These are phyloP conservation scores for Anhinga rufa DNA, from an alignment of 2,113 vertebrate species.

Conservation along the genomic window DNA sequence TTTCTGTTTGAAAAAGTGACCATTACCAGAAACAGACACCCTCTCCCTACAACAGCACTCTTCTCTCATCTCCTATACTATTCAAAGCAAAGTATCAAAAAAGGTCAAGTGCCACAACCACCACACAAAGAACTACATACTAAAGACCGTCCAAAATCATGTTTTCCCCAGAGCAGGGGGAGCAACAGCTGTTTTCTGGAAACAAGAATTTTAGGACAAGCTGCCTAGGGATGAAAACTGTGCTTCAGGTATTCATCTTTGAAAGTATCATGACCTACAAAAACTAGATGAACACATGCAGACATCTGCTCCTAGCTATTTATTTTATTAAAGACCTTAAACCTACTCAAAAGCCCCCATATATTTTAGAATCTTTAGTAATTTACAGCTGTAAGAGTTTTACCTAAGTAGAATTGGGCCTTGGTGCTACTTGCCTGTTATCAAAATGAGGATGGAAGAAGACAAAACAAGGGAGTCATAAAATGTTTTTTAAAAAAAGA, in stretches of 20 bases:
- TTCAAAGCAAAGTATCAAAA: neutral
- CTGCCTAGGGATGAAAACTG: neutral
- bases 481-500: neutral
- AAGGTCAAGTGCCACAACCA: neutral
- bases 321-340: neutral
- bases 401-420: neutral
- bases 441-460: neutral
- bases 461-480: neutral
- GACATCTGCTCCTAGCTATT: neutral
- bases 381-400: neutral
- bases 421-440: neutral
- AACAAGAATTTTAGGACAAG: neutral
- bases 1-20: neutral
- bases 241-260: neutral
- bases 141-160: neutral
- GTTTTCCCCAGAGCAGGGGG: neutral
- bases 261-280: neutral
- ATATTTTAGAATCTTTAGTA: neutral
- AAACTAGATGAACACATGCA: neutral
- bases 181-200: neutral
- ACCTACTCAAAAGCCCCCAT: neutral
- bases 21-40: neutral
- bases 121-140: neutral
- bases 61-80: neutral
- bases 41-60: neutral